Base-by-base conservation (phyloP, 1,140 invertebrate genomes). In the Myzus persicae region DNA sequence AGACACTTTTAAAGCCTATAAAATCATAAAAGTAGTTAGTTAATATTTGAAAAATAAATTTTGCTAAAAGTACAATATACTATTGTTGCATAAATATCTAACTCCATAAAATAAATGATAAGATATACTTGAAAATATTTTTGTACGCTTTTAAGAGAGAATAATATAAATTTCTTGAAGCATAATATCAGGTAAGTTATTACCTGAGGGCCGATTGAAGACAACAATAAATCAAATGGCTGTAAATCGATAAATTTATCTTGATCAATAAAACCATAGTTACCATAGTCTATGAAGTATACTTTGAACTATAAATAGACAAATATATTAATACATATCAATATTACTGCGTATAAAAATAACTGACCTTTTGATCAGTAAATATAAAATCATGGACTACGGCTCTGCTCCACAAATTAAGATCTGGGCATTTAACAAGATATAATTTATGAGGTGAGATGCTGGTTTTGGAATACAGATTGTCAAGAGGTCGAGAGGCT, bases 241-340 rank as follows among this genome's bases (percentile, higher is more conserved):
- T 93, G 38, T 8, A 93, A 82, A 7, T 81, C 67, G 9, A 93
- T 93, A 85, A 93, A 93, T 48, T 93, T 93, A 84, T 93, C 91
- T 93, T 85, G 81, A 26, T 93, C 91, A 42, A 93, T 85, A 1
- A 54, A 85, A 31, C 44, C 76, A 93, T 51, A 93, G 36, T 93
- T 85, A 54, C 91, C 91, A 42, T 93, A 93, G 18, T 93, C 91
- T 42, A 93, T 93, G 26, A 85, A 93, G 36, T 85, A 85, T 31
- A 93, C 91, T 31, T 93, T 93, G 26, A 93, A 93, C 91, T 93
- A 84, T 20, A 85, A 26, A 40, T 1, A 81, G 5, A 92, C 31
- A 48, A 84, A 90, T 81, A 46, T 48, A 92, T 31, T 40, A 48
- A 51, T 20, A 36, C 24, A 92, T 82, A 48, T 26, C 20, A 92